These are phyloP conservation scores for Micromussa lordhowensis DNA, from an alignment of 92 coral and sea anemone species.

Conservation along the genomic window DNA sequence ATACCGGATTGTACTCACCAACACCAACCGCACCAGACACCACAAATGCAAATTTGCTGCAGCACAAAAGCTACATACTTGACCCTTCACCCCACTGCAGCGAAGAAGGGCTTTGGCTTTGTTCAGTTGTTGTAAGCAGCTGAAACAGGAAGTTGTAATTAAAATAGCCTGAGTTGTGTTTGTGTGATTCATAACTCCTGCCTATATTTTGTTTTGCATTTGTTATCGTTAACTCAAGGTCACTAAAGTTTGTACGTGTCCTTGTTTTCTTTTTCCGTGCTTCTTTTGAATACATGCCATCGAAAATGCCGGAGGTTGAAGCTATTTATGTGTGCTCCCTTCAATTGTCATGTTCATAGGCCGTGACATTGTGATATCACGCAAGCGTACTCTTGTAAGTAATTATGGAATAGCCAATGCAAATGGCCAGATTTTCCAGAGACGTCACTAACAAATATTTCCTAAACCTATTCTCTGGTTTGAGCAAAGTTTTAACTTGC, in stretches of 20 bases:
- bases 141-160: slow-evolving; percentile 38
- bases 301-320: background rate
- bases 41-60: background rate
- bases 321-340: background rate
- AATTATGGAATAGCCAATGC: background rate
- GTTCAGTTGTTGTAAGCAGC: slow-evolving; percentile 6
- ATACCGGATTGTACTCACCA: background rate
- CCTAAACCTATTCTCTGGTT: background rate
- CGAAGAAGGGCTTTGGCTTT: background rate
- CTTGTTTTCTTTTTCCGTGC: background rate
- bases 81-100: slow-evolving; percentile 34
- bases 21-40: background rate
- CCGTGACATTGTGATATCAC: slow-evolving; percentile 1
- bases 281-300: background rate
- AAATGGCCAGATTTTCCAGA: background rate
- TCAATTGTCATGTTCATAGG: background rate
- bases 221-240: background rate
- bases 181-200: background rate
- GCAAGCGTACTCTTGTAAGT: background rate
- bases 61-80: background rate
- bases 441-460: background rate
- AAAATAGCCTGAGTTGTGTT: slow-evolving; percentile 3
- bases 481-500: background rate
- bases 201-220: background rate
- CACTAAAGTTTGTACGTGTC: background rate